phyloP scores from a whole-genome alignment of 2,113 vertebrate species.

The Petaurus breviceps region DNA sequence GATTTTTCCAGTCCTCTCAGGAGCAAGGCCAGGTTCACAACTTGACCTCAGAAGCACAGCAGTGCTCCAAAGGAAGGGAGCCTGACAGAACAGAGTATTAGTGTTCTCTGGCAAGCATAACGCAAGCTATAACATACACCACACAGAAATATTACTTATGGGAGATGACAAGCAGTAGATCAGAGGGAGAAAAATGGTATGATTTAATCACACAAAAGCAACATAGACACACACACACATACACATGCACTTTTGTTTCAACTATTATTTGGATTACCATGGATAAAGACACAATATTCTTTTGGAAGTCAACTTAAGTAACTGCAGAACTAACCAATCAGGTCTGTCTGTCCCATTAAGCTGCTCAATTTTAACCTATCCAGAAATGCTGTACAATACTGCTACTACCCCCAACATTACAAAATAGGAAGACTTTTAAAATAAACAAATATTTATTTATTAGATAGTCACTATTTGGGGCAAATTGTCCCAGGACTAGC shows the following conservation, averaged over 20 bases:
- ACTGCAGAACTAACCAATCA: neutral
- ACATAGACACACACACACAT: constrained; percentile 31
- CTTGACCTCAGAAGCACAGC: constrained; percentile 82
- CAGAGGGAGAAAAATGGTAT: constrained; percentile 72
- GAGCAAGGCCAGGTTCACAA: constrained; percentile 82
- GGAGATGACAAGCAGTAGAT: constrained; percentile 76
- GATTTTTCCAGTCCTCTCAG: constrained; percentile 84
- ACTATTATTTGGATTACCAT: constrained; percentile 48
- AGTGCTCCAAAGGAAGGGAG: constrained; percentile 67
- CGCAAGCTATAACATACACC: constrained; percentile 64
- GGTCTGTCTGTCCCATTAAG: constrained; percentile 45
- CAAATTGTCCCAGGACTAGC: constrained; percentile 19
- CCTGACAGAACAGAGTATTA: constrained; percentile 56
- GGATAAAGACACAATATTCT: constrained; percentile 41
- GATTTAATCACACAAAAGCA: constrained; percentile 70
- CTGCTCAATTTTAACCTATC: constrained; percentile 21
- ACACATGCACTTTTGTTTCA: constrained; percentile 23
- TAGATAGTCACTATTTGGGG: constrained; percentile 12
- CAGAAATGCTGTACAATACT: constrained; percentile 29
- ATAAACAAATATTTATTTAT: constrained; percentile 44
- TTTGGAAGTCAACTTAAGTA: constrained; percentile 36
- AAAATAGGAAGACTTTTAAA: constrained; percentile 44
- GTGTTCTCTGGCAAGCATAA: constrained; percentile 69
- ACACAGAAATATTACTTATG: constrained; percentile 72
- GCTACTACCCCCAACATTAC: neutral